phyloP scores from a whole-genome alignment of 2,888 invertebrate species.

The Sussaba pulchella region DNA sequence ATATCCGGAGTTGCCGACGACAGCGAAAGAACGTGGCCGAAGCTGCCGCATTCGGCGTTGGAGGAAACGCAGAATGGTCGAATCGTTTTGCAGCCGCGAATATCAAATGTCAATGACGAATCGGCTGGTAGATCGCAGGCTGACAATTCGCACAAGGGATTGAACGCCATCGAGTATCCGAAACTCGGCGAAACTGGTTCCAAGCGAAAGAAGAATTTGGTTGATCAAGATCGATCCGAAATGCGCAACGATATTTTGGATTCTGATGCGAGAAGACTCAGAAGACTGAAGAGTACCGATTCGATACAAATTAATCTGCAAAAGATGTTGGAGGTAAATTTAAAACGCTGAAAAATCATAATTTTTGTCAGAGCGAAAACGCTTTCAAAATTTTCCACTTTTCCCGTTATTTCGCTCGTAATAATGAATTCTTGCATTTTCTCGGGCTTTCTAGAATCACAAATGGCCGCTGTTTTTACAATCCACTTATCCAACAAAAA shows the following conservation, averaged over 20 bases:
- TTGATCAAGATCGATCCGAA: constrained; percentile 12
- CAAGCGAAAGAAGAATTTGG: constrained; percentile 44
- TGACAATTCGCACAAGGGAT: background rate
- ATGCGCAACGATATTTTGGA: constrained; percentile 19
- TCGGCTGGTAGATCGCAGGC: background rate
- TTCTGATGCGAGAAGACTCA: constrained; percentile 10
- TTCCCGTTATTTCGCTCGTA: background rate
- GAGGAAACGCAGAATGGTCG: background rate
- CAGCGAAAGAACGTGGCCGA: constrained; percentile 56
- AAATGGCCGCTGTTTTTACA: constrained; percentile 48
- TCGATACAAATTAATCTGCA: constrained; percentile 69
- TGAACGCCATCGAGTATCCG: constrained; percentile 63
- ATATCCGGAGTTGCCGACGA: constrained; percentile 24
- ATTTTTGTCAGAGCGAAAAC: no score
- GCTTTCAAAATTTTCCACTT: background rate
- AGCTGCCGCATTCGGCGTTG: constrained; percentile 17
- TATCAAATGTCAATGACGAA: background rate
- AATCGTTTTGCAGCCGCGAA: constrained; percentile 1
- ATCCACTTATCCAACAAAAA: constrained; percentile 29
- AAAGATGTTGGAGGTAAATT: constrained; percentile 68
- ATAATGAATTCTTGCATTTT: background rate
- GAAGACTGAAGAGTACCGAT: constrained; percentile 57
- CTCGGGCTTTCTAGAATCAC: no score
- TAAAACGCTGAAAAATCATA: background rate
- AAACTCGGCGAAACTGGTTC: constrained; percentile 58